Evolutionary conservation across 2,113 vertebrate genomes (phyloP), one percentile per base, ranked within the genome.

Genomic region (Nannospalax galili): DNA sequence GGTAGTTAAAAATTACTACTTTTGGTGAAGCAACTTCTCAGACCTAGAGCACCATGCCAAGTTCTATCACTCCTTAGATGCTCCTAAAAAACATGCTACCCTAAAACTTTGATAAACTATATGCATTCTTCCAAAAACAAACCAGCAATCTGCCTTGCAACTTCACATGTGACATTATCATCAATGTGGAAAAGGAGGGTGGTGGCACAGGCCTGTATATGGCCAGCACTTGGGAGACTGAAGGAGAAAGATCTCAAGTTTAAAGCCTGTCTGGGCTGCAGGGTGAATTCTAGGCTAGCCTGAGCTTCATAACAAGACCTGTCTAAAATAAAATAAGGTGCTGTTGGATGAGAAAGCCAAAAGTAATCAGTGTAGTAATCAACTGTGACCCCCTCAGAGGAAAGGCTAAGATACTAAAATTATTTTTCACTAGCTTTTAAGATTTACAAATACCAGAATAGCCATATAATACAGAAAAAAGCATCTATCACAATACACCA

Each of bases 51-150:
- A 45, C 24, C 32, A 75, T 45, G 17, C 81, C 77, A 93, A 95
- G n/a, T 56, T 65, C 78, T 78, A 78, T n/a, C 87, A 28, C 19
- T 42, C 19, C 30, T 64, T 77, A 40, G 17, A 64, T 11, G 64
- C 16, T 12, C 84, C 19, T 84, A 52, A 92, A 93, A 94, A 93
- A 45, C 22, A 91, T 35, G 19, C 52, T 28, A 58, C 58, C 30
- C 56, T 78, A 94, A 84, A 94, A 88, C 67, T 80, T 35, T 80
- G 32, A 67, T 40, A 81, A 91, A 77, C 20, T 45, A 32, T 79
- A 67, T 3, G 26, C 37, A 35, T 22, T 82, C 74, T 95, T 82
- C 62, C 74, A 84, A 94, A 92, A 91, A 40, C 65, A 96, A 88
- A 94, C 15, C 9, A 92, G 14, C 35, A 87, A 85, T 69, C 64